Evolutionary conservation across 2,113 vertebrate genomes (phyloP).

Genomic region (Typhlomys cinereus): DNA sequence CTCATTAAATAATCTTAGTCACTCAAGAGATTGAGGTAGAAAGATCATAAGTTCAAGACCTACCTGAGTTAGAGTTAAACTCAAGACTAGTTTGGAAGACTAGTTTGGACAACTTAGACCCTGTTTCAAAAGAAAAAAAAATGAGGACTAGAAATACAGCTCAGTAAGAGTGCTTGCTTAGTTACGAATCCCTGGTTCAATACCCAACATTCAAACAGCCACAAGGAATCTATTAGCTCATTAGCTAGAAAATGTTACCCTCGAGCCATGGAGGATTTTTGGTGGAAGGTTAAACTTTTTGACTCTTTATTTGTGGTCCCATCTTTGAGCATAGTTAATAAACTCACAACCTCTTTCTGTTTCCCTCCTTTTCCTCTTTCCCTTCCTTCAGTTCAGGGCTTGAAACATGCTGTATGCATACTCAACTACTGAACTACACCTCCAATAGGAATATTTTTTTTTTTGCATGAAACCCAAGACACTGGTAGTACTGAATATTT

Average conservation of each 20-base stretch:
- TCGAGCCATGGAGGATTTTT: neutral
- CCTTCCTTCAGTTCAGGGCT: neutral
- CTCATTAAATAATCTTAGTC: no score
- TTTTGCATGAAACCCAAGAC: neutral
- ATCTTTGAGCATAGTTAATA: neutral
- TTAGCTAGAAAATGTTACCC: constrained; percentile 35
- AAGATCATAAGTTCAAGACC: no score
- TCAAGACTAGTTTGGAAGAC: no score
- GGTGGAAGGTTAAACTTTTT: constrained; percentile 25
- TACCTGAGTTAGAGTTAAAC: no score
- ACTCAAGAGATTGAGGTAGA: no score
- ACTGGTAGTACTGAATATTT: neutral
- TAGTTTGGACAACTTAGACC: no score
- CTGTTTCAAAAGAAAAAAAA: no score
- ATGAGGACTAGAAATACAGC: no score
- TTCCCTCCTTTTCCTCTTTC: neutral
- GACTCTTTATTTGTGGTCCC: neutral
- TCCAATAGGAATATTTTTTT: neutral
- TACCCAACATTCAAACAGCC: no score
- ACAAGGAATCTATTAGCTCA: neutral
- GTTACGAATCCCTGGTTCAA: no score
- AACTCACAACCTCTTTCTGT: neutral
- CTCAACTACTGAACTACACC: neutral
- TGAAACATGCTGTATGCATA: neutral
- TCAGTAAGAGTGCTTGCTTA: no score